Base-by-base conservation (phyloP, 2,797 vertebrate species). In the Aselliscus stoliczkanus region DNA sequence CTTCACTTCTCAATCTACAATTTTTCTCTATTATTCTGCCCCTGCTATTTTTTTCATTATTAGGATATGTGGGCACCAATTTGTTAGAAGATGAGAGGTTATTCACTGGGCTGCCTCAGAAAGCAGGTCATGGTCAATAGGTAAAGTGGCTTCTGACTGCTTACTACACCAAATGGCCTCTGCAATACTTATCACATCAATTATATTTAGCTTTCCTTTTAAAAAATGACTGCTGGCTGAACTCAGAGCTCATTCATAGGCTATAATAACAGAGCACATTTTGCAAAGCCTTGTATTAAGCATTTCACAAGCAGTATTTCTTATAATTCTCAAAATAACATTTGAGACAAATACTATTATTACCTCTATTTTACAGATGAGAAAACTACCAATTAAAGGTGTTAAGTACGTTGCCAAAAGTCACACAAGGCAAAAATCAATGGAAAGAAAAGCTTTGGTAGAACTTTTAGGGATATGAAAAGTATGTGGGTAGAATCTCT, bases 291-390 rank as follows among this genome's bases (percentile, higher is more conserved):
- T 96, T 56, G 5, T 83, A 47, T 56, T 69, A 91, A 73, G 14
- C 39, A 73, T 42, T 92, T 92, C 42, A 70, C 18, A 90, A 69
- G 39, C 50, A 92, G 29, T 85, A 92, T 92, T 93, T 95, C 44
- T 90, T 90, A 95, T 92, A 91, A 94, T 95, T 79, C 15, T 67
- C 67, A 64, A 92, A 65, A 64, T 70, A 93, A 79, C 84, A 94
- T 95, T 92, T 88, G 72, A 56, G 39, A 47, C 94, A 95, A 95
- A 82, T 92, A 92, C 34, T 85, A 62, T 82, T 87, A 93, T 93
- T 92, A n/a, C 2, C 3, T 92, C 44, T 52, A 44, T 92, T 90
- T 90, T 90, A 79, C 17, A 69, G 60, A 92, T 34, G 50, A 93
- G 69, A 96, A 96, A 89, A 85, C 9, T 94, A 25, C 42, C 88